Evolutionary conservation across 1,140 invertebrate genomes (phyloP).

Genomic region (Penaeus japonicus): DNA sequence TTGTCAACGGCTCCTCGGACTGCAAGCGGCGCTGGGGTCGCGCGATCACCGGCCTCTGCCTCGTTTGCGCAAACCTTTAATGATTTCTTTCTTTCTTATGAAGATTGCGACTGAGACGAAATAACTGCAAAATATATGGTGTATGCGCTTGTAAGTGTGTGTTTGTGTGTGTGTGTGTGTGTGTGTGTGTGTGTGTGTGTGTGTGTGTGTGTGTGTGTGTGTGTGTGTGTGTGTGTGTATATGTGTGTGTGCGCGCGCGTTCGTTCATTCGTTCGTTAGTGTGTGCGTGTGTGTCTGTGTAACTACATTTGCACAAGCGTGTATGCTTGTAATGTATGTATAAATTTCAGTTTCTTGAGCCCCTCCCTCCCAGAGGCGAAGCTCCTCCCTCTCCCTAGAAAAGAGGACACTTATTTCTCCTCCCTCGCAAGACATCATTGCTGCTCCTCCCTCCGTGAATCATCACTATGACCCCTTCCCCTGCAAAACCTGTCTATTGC

Average conservation of each 20-base stretch:
- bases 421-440: neutral
- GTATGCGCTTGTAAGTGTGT: no score
- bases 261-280: neutral
- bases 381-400: neutral
- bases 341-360: no score
- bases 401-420: neutral
- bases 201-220: no score
- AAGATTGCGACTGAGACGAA: no score
- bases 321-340: no score
- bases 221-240: no score
- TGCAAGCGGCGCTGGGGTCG: neutral
- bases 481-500: neutral
- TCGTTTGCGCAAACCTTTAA: neutral
- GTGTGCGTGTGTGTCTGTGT: neutral
- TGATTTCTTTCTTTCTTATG: no score
- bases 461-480: neutral
- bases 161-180: no score
- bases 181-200: no score
- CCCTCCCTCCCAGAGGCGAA: no score
- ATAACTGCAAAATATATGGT: no score
- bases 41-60: neutral
- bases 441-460: neutral
- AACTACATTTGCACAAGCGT: no score
- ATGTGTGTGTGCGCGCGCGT: neutral
- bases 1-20: neutral